Evolutionary conservation across 2,888 invertebrate genomes (phyloP).

Genomic region (Escarpia spicata): DNA sequence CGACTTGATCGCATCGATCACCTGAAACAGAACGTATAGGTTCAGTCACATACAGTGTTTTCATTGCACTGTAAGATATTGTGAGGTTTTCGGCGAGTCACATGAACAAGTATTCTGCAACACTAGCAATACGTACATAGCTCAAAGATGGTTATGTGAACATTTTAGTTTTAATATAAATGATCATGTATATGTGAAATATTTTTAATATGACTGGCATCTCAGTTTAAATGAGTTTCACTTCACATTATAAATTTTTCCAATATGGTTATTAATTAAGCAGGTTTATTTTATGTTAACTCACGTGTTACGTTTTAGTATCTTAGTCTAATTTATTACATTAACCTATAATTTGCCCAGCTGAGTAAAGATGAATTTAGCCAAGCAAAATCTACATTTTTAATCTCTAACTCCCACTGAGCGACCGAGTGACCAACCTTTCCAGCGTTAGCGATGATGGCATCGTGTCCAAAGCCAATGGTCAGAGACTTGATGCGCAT

Average conservation of each 20-base stretch:
- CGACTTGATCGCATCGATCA: slow-evolving; percentile 43
- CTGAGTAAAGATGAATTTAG: neutral
- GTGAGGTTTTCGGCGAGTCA: neutral
- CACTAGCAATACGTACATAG: neutral
- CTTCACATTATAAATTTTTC: too few relatives aligned
- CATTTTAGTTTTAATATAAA: neutral
- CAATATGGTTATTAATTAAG: too few relatives aligned
- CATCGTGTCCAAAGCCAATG: slow-evolving; percentile 48
- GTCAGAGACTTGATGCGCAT: slow-evolving; percentile 23
- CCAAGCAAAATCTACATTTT: neutral
- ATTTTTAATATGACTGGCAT: too few relatives aligned
- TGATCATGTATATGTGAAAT: too few relatives aligned
- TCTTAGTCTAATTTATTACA: neutral
- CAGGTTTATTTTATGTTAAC: too few relatives aligned
- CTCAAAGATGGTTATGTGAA: neutral
- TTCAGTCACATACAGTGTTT: neutral
- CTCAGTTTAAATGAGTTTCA: too few relatives aligned
- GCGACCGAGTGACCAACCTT: slow-evolving; percentile 34
- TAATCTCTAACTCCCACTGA: neutral
- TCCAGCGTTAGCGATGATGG: slow-evolving; percentile 43
- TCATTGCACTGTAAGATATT: neutral
- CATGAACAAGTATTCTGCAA: neutral
- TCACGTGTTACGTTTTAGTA: too few relatives aligned
- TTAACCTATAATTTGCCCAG: neutral
- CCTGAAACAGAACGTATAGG: slow-evolving; percentile 35